Base-by-base conservation (phyloP, 2,888 invertebrate genomes). In the Lydus trimaculatus region DNA sequence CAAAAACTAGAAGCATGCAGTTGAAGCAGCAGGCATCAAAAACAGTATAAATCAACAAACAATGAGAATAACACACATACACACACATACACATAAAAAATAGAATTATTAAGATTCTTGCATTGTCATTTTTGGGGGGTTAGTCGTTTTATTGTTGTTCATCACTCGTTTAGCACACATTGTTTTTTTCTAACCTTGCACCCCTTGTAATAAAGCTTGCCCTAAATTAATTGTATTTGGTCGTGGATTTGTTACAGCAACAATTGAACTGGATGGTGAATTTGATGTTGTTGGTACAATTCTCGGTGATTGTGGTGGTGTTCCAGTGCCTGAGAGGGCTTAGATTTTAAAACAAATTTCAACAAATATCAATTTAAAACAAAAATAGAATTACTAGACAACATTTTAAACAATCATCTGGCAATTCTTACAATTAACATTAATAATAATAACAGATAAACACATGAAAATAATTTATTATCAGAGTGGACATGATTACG, bases 161-260 rank as follows among this genome's bases (percentile, higher is more conserved):
- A 28, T 17, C 43, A 43, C 43, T 17, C 43, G 43, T 48, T 5
- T 20, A 59, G 65, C 65, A 70, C 67, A 68, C 63, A 59, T 48
- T 67, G 1, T 20, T 59, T 60, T 2, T 59, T 2, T 71, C 75
- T 85, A 84, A 87, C 87, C 87, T 87, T 87, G 86, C 68, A 86
- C 84, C 76, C 84, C 83, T 80, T 86, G 86, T 73, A 86, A 82
- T 73, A 86, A 81, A 73, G 84, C 85, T 76, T 85, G 85, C 70
- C 85, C 84, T 74, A 85, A 81, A 77, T 83, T 84, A 70, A 85
- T 75, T 60, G 84, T 78, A 67, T 81, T 81, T 52, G 82, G 80
- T 43, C 74, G 67, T 67, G 79, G 71, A 61, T 75, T 73, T 36
- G 76, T 68, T 59, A 76, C 74, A 64, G 81, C 76, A 72, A 80